Percentiles rank a stretch among this genome's conserved stretches.
These are phyloP conservation scores for Hylyphantes graminicola DNA, from an alignment of 1,140 invertebrate species.

Conservation along the genomic window DNA sequence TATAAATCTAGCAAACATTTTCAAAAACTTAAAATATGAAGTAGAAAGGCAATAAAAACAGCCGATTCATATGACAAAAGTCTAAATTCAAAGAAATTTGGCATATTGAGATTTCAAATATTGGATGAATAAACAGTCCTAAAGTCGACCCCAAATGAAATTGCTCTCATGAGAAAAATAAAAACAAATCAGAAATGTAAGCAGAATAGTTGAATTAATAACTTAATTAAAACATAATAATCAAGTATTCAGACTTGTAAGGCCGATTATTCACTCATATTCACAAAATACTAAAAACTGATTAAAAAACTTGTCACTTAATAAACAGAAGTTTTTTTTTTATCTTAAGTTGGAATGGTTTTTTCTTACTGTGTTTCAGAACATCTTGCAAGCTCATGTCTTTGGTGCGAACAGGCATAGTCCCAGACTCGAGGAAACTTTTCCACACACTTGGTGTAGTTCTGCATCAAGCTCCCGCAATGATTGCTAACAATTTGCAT, in stretches of 20 bases:
- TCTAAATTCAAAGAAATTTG: too few species aligned
- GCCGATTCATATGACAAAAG: too few species aligned
- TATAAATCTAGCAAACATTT: too few species aligned
- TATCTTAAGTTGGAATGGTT: neutral
- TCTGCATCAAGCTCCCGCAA: constrained; percentile 37
- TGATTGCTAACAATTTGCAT: constrained; percentile 54
- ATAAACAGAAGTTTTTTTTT: neutral
- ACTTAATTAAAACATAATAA: neutral
- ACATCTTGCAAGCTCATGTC: constrained; percentile 52
- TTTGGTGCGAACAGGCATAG: constrained; percentile 38
- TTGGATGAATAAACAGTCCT: too few species aligned
- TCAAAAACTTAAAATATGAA: too few species aligned
- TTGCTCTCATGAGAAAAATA: neutral
- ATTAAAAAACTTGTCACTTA: neutral
- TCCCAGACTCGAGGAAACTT: constrained; percentile 39
- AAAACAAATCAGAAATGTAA: neutral
- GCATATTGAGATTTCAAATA: too few species aligned
- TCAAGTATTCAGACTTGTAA: neutral
- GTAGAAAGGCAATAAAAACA: too few species aligned
- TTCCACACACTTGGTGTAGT: constrained; percentile 38
- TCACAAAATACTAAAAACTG: neutral
- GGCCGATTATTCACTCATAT: neutral
- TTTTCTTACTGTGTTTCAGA: constrained; percentile 54
- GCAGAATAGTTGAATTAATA: neutral
- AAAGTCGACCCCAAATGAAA: too few species aligned